A percentile compares a stretch with the other conserved stretches of the same genome.
Evolutionary conservation across 2,113 vertebrate species (phyloP).

Genomic region (Noctilio leporinus): DNA sequence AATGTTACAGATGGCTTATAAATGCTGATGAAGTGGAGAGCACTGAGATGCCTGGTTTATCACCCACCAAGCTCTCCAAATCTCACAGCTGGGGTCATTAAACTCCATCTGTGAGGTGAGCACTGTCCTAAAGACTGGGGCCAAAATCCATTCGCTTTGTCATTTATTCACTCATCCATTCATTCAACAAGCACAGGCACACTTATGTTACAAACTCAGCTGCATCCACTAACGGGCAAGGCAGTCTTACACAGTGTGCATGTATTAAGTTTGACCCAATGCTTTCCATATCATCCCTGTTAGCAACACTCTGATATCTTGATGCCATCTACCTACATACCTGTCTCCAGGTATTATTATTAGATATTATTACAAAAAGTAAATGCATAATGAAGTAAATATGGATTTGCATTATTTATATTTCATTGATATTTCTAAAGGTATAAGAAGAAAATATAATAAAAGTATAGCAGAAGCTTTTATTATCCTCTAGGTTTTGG

Average conservation of each 20-base stretch:
- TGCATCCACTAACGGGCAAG: neutral
- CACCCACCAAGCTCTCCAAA: neutral
- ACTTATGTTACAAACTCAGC: neutral
- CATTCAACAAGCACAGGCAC: neutral
- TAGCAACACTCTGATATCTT: neutral
- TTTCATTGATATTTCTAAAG: neutral
- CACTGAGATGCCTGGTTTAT: neutral
- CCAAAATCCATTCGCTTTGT: constrained; percentile 8
- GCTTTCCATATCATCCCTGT: neutral
- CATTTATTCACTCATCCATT: neutral
- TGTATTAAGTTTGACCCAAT: neutral
- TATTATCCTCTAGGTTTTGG: neutral
- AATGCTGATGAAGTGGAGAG: neutral
- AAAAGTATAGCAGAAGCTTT: neutral
- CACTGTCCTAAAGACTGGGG: neutral
- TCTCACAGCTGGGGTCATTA: neutral
- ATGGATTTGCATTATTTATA: neutral
- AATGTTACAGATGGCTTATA: constrained; percentile 49
- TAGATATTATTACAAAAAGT: neutral
- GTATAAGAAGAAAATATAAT: neutral
- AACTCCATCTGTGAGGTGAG: neutral
- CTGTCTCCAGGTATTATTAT: too few relatives aligned
- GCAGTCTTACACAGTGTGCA: neutral
- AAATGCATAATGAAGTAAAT: neutral
- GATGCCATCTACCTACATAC: neutral